phyloP scores from a whole-genome alignment of 2,113 vertebrate genomes.

The Peromyscus leucopus region DNA sequence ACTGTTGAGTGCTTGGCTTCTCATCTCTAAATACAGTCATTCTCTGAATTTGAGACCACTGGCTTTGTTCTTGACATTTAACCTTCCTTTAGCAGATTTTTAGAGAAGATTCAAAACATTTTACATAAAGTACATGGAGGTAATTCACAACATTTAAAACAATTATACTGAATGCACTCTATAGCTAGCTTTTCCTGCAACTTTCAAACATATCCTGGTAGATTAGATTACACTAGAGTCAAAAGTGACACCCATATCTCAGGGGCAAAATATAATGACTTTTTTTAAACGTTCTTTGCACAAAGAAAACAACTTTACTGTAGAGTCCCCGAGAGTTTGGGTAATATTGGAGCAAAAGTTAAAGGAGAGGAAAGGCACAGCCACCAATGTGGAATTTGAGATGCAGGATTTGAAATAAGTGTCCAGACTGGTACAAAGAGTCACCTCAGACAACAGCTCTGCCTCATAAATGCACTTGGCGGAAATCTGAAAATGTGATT shows the following conservation, averaged over 20 bases:
- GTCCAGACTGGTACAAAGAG: background rate
- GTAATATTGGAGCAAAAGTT: slow-evolving; percentile 10
- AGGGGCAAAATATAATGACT: background rate
- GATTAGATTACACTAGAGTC: background rate
- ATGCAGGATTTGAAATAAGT: background rate
- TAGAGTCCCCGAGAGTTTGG: background rate
- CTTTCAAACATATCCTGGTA: background rate
- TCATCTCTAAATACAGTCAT: background rate
- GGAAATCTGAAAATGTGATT: slow-evolving; percentile 1
- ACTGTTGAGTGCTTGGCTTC: background rate
- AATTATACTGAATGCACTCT: background rate
- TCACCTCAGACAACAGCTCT: background rate
- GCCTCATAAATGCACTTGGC: background rate
- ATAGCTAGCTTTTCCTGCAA: background rate
- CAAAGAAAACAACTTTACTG: background rate
- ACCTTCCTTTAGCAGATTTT: background rate
- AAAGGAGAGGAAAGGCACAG: background rate
- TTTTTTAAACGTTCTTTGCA: background rate
- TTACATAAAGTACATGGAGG: background rate
- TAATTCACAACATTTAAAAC: background rate
- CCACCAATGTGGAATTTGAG: background rate
- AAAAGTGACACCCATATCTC: background rate
- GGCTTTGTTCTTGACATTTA: slow-evolving; percentile 10
- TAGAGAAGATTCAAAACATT: background rate
- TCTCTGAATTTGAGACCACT: background rate